Percentiles rank a stretch among this genome's conserved stretches.
These are phyloP conservation scores for Calameuta idolon DNA, from an alignment of 2,888 invertebrate species.

Conservation along the genomic window DNA sequence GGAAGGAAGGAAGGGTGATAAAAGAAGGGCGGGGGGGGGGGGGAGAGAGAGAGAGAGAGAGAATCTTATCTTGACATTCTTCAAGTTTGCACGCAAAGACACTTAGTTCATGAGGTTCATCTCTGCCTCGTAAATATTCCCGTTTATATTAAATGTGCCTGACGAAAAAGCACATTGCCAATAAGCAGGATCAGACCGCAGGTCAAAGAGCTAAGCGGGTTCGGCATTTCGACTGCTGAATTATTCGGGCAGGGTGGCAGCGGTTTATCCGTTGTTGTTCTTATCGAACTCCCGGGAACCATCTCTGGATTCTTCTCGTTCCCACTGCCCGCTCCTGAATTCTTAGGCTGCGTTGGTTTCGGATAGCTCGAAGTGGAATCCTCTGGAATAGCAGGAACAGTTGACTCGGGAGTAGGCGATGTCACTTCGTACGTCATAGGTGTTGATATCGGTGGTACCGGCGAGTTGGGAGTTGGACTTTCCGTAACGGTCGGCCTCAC, in stretches of 20 bases:
- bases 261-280: constrained; percentile 23
- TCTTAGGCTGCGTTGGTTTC: background rate
- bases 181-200: background rate
- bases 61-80: background rate
- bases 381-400: background rate
- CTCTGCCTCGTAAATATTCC: background rate
- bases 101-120: background rate
- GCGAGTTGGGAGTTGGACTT: background rate
- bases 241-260: constrained; percentile 23
- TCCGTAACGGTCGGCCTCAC: background rate
- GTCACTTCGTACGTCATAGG: background rate
- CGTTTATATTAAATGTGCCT: background rate
- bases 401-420: no score
- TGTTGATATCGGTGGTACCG: background rate
- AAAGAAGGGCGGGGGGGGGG: background rate
- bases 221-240: background rate
- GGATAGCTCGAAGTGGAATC: background rate
- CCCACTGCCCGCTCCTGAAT: background rate
- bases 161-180: background rate
- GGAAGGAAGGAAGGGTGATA: background rate
- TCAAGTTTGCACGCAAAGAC: background rate
- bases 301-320: background rate
- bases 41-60: background rate
- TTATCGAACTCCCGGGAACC: background rate
- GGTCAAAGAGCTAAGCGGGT: background rate